Conservation (phyloP, 2,888 invertebrate genomes). For the Platerodrilus igneus region DNA sequence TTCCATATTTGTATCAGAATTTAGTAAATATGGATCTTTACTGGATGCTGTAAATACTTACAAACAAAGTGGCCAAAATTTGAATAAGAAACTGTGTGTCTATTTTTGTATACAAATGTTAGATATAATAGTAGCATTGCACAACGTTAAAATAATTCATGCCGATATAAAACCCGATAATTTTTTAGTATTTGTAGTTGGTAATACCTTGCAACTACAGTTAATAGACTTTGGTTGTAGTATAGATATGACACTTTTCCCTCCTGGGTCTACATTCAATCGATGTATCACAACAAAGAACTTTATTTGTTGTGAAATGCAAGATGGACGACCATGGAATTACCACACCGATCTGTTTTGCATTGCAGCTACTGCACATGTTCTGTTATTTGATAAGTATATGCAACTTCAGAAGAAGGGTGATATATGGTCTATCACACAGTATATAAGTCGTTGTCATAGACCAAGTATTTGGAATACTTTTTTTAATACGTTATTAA, state of each 20-base stretch:
- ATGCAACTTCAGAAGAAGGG: constrained; percentile 59
- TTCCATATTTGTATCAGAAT: constrained; percentile 76
- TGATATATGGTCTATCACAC: constrained; percentile 41
- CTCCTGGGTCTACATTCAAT: constrained; percentile 69
- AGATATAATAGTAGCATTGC: constrained; percentile 77
- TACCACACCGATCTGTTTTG: constrained; percentile 92
- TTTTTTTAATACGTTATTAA: constrained; percentile 75
- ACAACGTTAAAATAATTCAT: constrained; percentile 84
- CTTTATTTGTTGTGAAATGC: constrained; percentile 87
- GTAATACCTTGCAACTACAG: constrained; percentile 62
- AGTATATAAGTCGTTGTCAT: constrained; percentile 47
- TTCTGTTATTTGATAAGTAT: constrained; percentile 82
- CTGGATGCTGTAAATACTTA: constrained; percentile 72
- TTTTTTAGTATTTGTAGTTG: constrained; percentile 60
- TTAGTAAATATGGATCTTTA: constrained; percentile 74
- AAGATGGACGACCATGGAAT: constrained; percentile 85
- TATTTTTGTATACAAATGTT: constrained; percentile 79
- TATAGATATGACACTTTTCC: constrained; percentile 86
- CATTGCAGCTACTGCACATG: constrained; percentile 81
- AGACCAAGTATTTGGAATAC: constrained; percentile 71
- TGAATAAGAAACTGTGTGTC: constrained; percentile 71
- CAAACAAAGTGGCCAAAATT: constrained; percentile 61
- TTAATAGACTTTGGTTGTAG: constrained; percentile 93
- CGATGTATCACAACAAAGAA: constrained; percentile 65
- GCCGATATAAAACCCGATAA: constrained; percentile 96